These are phyloP conservation scores for Zosterops borbonicus DNA, from an alignment of 2,113 vertebrate genomes.

Conservation along the genomic window DNA sequence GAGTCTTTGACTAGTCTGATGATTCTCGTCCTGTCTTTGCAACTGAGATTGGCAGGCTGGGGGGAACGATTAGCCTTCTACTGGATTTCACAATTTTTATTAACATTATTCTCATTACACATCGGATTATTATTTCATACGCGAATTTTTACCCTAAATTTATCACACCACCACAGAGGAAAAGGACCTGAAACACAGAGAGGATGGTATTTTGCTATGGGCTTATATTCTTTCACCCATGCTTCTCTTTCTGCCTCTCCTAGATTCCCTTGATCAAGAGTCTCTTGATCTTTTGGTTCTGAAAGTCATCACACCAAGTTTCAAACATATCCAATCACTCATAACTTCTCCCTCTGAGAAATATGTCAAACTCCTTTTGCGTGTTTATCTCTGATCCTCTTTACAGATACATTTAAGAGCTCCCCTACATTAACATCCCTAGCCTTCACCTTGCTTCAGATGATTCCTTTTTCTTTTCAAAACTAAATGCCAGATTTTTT, in stretches of 20 bases:
- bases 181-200: not conserved
- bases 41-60: no score
- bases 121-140: no score
- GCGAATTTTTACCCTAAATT: no score
- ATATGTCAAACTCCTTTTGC: not conserved
- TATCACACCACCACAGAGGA: not conserved
- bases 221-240: not conserved
- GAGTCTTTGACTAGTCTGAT: no score
- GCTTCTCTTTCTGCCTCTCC: not conserved
- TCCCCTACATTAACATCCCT: not conserved
- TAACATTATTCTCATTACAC: no score
- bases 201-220: not conserved
- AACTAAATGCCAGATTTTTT: not conserved
- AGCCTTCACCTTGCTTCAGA: not conserved
- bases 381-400: conserved; percentile 18
- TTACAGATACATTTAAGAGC: not conserved
- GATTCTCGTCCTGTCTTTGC: no score
- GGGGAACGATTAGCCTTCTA: no score
- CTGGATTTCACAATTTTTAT: no score
- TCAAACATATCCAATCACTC: not conserved
- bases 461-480: conserved; percentile 1
- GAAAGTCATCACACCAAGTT: not conserved
- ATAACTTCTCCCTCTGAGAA: not conserved
- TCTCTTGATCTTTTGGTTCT: conserved; percentile 31
- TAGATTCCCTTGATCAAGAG: conserved; percentile 25